Base-by-base conservation (phyloP, 2,888 invertebrate species). In the Dromius quadrimaculatus region DNA sequence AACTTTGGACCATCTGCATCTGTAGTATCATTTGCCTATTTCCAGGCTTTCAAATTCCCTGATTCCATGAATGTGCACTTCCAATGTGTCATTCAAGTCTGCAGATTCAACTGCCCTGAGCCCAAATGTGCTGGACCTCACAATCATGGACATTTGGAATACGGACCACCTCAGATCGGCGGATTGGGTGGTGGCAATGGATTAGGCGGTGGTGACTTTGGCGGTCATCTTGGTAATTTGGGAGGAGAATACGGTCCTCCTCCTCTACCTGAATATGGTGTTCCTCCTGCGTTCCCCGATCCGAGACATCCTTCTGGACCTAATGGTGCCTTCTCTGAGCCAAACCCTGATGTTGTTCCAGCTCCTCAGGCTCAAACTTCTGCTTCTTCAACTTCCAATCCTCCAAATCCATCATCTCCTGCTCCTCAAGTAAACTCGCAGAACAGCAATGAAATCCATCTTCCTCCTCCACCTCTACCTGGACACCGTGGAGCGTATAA, bases 31-130 rank as follows among this genome's bases (percentile, higher is more conserved):
- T 96, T 95, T 80, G 95, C 96, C 9, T 95, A 96, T 84, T 96
- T 96, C 92, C 95, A 96, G 84, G 96, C 96, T 3, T 96, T 96
- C 85, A 96, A 96, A 83, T 96, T 96, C 89, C 96, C 96, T 1
- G 96, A 96, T 81, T 95, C 95, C 8, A 96, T 96, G 95, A 95
- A 96, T 81, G 96, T 96, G 1, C 95, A 95, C 87, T 96, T 96
- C 91, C 96, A 96, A 82, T 96, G 96, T 81, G 95, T 95, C 43
- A 96, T 96, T 76, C 96, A 96, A 85, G 95, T 96, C 2, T 96
- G 96, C 79, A 88, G 95, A 76, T 94, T 94, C 82, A 94, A 95
- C 80, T 96, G 95, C 76, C 95, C 95, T 1, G 95, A 95, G 79
- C 95, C 95, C 1, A 94, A 94, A 83, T 96, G 95, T 81, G 91